Evolutionary conservation across 92 coral and sea anemone species (phyloP), one percentile per base, ranked within the genome.

Genomic region (Palythoa caribaeorum): DNA sequence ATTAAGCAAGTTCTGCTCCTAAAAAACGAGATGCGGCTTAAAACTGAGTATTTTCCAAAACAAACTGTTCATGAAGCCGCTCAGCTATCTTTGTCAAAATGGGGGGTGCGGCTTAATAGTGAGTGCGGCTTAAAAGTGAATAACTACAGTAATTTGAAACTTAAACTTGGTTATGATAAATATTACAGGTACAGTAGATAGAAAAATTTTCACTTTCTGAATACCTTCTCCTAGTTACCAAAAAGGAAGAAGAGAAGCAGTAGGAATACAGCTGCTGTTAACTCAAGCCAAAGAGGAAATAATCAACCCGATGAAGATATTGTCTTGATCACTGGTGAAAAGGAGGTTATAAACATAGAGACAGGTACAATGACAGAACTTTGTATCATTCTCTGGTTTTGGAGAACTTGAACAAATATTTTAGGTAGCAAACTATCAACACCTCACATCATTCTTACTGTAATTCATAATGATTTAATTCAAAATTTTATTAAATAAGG

Each of bases 281-380:
- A 63, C 73, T 57, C 69, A 37, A 59, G 37, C 14, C 85, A 60
- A 68, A 80, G 74, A 63, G 55, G 40, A 80, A 80, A 68, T 63
- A 57, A 66, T 1, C 59, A 16, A 40, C 73, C 28, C 20, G 85
- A 80, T 39, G 73, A 63, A n/a, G 85, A 80, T 28, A 35, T 2
- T 19, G 55, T 63, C 17, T 68, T 60, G 57, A 80, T 80, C 73
- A 80, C 85, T 60, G 73, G 85, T n/a, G 57, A 40, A 19, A 80
- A 80, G 40, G 73, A 80, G 4, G 53, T 80, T 17, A 80, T 80
- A 80, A 69, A 80, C 51, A 14, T 80, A 80, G 85, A 80, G 44
- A 63, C 85, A 63, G 85, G 85, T 80, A 38, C 36, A 21, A 7
- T 21, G 72, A 20, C 0, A 4, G 19, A 17, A 21, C 17, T 19